These are phyloP conservation scores for Brienomyrus longianalis DNA, from an alignment of 2,113 vertebrate genomes.

Conservation along the genomic window DNA sequence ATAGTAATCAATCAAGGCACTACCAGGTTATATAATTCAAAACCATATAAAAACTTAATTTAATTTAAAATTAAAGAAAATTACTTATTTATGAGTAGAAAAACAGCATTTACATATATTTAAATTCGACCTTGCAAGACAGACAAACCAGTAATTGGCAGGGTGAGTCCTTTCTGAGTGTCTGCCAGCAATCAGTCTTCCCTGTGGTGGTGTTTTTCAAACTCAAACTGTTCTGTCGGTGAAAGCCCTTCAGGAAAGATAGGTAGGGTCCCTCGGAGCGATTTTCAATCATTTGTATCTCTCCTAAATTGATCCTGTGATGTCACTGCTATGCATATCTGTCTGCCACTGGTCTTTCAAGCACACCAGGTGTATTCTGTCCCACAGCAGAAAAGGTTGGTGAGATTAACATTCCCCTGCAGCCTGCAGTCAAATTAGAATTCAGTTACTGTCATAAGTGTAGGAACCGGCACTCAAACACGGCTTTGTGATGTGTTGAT, in stretches of 20 bases:
- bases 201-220: neutral
- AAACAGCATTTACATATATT: slow-evolving; percentile 2
- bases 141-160: neutral
- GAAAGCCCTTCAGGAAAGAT: neutral
- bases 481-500: slow-evolving; percentile 29
- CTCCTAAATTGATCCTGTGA: neutral
- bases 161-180: neutral
- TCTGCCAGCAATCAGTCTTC: neutral
- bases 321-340: neutral
- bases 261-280: neutral
- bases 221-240: neutral
- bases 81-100: slow-evolving; percentile 3
- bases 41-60: neutral
- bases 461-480: slow-evolving; percentile 22
- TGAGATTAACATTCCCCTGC: slow-evolving; percentile 19
- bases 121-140: neutral
- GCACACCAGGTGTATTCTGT: slow-evolving; percentile 6
- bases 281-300: neutral
- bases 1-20: neutral
- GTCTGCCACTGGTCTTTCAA: neutral
- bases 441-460: slow-evolving; percentile 21
- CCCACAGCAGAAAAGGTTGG: neutral
- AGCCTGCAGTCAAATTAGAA: slow-evolving; percentile 24
- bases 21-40: neutral
- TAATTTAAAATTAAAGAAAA: slow-evolving; percentile 5